Conservation (phyloP, 2,113 vertebrate species). For the Balaenoptera acutorostrata region DNA sequence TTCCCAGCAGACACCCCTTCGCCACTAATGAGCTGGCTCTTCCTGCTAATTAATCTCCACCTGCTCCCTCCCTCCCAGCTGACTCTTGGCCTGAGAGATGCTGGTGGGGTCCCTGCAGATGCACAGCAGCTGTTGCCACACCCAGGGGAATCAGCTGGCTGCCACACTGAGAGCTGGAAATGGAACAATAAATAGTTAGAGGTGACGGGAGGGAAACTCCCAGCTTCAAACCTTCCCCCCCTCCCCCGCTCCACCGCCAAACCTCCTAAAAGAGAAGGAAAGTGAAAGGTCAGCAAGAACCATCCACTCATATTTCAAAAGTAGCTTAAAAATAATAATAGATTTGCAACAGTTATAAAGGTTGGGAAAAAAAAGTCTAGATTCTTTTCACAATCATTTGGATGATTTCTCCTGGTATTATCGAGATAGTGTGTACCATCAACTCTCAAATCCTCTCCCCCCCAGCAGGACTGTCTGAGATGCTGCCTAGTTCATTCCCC, state of each 20-base stretch:
- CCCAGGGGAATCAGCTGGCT: neutral
- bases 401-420: neutral
- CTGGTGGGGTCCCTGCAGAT: neutral
- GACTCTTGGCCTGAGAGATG: neutral
- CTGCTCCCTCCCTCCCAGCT: neutral
- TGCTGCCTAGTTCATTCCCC: rapidly evolving
- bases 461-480: rapidly evolving
- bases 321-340: neutral
- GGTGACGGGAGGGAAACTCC: neutral
- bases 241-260: neutral
- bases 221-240: rapidly evolving
- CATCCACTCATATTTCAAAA: neutral
- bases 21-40: neutral
- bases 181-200: neutral
- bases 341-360: neutral
- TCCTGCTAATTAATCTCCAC: neutral
- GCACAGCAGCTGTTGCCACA: too few relatives aligned
- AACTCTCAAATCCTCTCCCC: rapidly evolving
- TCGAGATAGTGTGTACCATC: rapidly evolving
- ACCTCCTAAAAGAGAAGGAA: neutral
- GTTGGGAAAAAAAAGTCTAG: neutral
- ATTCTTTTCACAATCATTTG: neutral
- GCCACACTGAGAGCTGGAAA: neutral
- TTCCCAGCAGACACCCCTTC: neutral
- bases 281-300: neutral